phyloP scores from a whole-genome alignment of 2,888 invertebrate genomes.

The Pseudococcus jackbeardsleyi region DNA sequence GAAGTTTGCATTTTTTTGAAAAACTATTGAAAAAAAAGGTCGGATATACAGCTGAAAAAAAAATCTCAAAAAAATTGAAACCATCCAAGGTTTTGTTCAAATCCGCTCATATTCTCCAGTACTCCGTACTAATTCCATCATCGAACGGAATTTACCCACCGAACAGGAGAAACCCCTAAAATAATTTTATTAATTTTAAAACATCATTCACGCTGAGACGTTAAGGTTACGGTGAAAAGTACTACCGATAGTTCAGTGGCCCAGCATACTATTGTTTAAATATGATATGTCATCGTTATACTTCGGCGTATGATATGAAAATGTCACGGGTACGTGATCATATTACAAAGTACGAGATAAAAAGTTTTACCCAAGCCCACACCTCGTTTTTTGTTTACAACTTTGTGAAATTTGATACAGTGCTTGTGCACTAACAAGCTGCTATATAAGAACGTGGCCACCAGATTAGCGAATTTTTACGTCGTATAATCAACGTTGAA shows the following conservation, averaged over 20 bases:
- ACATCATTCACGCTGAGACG: constrained; percentile 43
- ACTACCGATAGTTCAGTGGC: constrained; percentile 46
- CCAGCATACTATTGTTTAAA: constrained; percentile 39
- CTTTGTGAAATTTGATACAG: not conserved
- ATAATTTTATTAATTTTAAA: not conserved
- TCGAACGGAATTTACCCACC: not conserved
- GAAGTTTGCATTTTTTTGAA: too few species aligned
- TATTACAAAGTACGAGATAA: constrained; percentile 14
- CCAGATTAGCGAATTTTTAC: not conserved
- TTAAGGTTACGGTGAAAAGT: constrained; percentile 46
- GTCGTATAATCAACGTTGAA: not conserved
- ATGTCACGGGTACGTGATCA: constrained; percentile 39
- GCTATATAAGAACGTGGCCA: not conserved
- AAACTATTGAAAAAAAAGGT: too few species aligned
- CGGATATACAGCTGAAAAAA: too few species aligned
- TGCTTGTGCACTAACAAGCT: not conserved
- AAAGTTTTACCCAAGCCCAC: constrained; percentile 6
- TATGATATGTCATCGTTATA: constrained; percentile 27
- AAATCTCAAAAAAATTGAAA: too few species aligned
- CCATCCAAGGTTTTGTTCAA: too few species aligned
- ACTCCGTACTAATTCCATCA: not conserved
- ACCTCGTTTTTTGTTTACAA: constrained; percentile 1
- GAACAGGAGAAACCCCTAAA: not conserved
- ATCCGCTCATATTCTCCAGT: too few species aligned
- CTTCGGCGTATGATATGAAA: constrained; percentile 30